Evolutionary conservation across 1,140 invertebrate genomes (phyloP).

Genomic region (Drosophila trapezifrons): DNA sequence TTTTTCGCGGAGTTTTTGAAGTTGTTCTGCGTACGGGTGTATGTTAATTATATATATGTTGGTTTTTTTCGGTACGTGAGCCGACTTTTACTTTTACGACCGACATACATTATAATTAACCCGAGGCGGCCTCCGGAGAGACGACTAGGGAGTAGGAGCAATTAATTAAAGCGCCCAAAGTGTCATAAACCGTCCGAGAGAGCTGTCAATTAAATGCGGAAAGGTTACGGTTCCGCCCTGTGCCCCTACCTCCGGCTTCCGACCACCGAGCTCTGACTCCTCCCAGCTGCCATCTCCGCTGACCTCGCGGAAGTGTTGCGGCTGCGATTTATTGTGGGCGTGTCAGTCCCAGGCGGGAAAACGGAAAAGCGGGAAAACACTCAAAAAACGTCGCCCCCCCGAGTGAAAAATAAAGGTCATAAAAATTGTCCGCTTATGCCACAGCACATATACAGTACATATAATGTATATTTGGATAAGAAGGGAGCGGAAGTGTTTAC

Average conservation of each 20-base stretch:
- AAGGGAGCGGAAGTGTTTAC: conserved; percentile 8
- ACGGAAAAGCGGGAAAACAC: conserved; percentile 1
- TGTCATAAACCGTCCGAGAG: conserved; percentile 66
- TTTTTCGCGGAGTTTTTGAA: conserved; percentile 24
- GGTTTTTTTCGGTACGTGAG: conserved; percentile 47
- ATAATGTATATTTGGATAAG: conserved; percentile 28
- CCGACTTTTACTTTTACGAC: conserved; percentile 71
- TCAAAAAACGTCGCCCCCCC: conserved; percentile 1
- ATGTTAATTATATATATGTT: neutral
- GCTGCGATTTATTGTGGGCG: conserved; percentile 48
- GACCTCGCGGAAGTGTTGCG: conserved; percentile 32
- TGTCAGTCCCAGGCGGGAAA: conserved; percentile 22
- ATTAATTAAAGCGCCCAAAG: conserved; percentile 72
- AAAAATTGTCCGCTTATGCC: conserved; percentile 30
- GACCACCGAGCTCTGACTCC: conserved; percentile 2
- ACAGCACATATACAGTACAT: conserved; percentile 6
- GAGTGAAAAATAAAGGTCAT: conserved; percentile 42
- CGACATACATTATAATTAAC: conserved; percentile 77
- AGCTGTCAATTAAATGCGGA: conserved; percentile 59
- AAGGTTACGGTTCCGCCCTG: conserved; percentile 16
- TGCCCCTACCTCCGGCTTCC: conserved; percentile 1
- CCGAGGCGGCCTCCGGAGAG: conserved; percentile 6
- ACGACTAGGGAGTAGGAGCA: conserved; percentile 48
- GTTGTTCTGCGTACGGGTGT: neutral
- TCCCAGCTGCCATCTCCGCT: conserved; percentile 1